Conservation (phyloP, 2,888 invertebrate genomes). For the Apocheima hispidaria region DNA sequence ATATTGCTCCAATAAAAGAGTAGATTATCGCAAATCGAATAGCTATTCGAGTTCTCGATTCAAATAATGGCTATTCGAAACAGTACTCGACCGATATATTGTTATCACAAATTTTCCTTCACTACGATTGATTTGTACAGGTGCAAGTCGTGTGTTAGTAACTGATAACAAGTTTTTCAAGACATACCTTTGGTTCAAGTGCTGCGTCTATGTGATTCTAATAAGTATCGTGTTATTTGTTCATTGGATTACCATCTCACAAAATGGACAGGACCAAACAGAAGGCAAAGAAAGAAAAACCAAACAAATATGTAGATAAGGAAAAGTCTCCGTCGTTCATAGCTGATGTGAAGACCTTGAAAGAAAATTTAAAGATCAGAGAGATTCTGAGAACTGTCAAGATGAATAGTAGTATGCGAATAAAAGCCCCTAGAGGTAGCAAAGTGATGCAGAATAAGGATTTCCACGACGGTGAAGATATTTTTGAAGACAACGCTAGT, state of each 20-base stretch:
- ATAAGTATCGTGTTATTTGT: slow-evolving; percentile 36
- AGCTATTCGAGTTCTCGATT: slow-evolving; percentile 37
- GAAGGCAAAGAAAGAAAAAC: slow-evolving; percentile 70
- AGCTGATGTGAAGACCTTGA: slow-evolving; percentile 71
- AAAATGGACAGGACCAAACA: slow-evolving; percentile 72
- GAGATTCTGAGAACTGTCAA: slow-evolving; percentile 78
- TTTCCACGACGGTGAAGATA: slow-evolving; percentile 67
- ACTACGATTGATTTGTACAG: slow-evolving; percentile 73
- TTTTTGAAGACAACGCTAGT: slow-evolving; percentile 53
- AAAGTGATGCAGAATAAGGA: slow-evolving; percentile 74
- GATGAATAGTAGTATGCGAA: slow-evolving; percentile 77
- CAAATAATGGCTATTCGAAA: slow-evolving; percentile 41
- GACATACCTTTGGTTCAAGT: slow-evolving; percentile 41
- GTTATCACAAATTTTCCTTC: slow-evolving; percentile 66
- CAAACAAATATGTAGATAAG: slow-evolving; percentile 60
- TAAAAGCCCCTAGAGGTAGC: slow-evolving; percentile 72
- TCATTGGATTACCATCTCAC: slow-evolving; percentile 6
- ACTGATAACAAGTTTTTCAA: slow-evolving; percentile 56
- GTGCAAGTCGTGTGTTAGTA: slow-evolving; percentile 64
- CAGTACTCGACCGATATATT: slow-evolving; percentile 58
- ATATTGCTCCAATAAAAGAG: slow-evolving; percentile 36
- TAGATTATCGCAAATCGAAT: slow-evolving; percentile 17
- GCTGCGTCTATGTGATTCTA: slow-evolving; percentile 43
- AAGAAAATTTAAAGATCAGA: slow-evolving; percentile 77
- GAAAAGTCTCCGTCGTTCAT: slow-evolving; percentile 63